phyloP scores from a whole-genome alignment of 2,113 vertebrate species.

The Anhinga anhinga region DNA sequence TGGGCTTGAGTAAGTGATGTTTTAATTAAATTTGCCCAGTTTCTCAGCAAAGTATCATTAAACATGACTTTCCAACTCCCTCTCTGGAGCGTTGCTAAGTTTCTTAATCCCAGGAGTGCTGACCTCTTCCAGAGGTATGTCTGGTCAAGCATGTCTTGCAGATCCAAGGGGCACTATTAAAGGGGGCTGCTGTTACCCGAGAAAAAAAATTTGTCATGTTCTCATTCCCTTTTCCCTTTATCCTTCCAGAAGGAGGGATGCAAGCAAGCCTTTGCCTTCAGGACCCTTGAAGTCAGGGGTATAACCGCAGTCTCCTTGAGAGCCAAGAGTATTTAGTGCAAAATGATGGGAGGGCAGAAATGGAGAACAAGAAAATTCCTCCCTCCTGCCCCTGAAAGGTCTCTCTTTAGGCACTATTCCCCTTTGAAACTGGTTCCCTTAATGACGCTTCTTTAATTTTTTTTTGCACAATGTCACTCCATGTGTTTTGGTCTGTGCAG shows the following conservation, averaged over 20 bases:
- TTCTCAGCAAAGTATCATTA: conserved; percentile 74
- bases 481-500: neutral
- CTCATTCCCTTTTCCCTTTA: neutral
- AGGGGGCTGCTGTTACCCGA: conserved; percentile 53
- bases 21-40: conserved; percentile 78
- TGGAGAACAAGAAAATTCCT: neutral
- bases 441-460: neutral
- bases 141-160: conserved; percentile 68
- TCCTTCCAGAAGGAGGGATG: neutral
- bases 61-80: conserved; percentile 70
- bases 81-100: conserved; percentile 67
- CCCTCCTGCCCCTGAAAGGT: fast-evolving
- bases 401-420: neutral
- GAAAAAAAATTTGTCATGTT: neutral
- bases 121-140: conserved; percentile 62
- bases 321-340: neutral
- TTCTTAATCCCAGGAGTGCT: conserved; percentile 71
- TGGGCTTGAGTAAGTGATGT: conserved; percentile 61
- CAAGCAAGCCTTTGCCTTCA: neutral
- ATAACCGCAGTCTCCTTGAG: neutral
- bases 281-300: neutral
- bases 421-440: neutral
- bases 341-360: neutral
- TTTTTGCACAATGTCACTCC: no score
- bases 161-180: conserved; percentile 58